A percentile compares a stretch with the other conserved stretches of the same genome.
These are phyloP conservation scores for Zeus faber DNA, from an alignment of 2,113 vertebrate species.

Conservation along the genomic window DNA sequence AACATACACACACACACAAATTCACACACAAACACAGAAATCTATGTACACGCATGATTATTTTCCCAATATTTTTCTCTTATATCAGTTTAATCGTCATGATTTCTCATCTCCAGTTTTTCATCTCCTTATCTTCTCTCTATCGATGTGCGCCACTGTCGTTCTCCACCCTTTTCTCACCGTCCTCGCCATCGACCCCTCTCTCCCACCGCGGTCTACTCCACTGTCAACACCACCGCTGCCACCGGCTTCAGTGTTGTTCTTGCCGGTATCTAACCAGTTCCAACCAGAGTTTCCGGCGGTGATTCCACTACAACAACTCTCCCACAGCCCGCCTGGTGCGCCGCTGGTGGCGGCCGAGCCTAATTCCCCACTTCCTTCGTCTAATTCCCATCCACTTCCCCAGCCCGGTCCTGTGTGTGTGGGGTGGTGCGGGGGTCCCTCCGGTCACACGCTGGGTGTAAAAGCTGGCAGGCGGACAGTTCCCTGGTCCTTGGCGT, in stretches of 20 bases:
- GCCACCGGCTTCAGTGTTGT: constrained; percentile 10
- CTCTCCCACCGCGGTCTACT: background rate
- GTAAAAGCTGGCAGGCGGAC: constrained; percentile 47
- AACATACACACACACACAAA: no score
- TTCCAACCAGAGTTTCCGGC: constrained; percentile 17
- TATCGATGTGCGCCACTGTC: no score
- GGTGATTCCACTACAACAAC: constrained; percentile 54
- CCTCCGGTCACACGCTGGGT: constrained; percentile 72
- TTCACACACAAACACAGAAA: no score
- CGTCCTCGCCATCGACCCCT: background rate
- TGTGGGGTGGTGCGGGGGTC: constrained; percentile 13
- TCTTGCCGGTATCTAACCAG: constrained; percentile 19
- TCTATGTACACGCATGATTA: no score
- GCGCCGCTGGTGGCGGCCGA: constrained; percentile 17
- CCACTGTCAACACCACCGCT: background rate
- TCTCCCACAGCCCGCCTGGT: constrained; percentile 59
- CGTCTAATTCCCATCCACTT: constrained; percentile 50
- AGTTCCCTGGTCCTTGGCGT: constrained; percentile 32
- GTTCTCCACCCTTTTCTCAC: no score
- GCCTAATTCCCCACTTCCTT: constrained; percentile 54
- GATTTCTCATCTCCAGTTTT: no score
- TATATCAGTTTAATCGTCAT: no score
- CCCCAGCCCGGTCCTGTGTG: constrained; percentile 47
- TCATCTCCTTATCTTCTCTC: no score
- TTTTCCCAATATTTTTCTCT: no score